phyloP scores from a whole-genome alignment of 2,797 vertebrate species.

The Aulostomus chinensis region DNA sequence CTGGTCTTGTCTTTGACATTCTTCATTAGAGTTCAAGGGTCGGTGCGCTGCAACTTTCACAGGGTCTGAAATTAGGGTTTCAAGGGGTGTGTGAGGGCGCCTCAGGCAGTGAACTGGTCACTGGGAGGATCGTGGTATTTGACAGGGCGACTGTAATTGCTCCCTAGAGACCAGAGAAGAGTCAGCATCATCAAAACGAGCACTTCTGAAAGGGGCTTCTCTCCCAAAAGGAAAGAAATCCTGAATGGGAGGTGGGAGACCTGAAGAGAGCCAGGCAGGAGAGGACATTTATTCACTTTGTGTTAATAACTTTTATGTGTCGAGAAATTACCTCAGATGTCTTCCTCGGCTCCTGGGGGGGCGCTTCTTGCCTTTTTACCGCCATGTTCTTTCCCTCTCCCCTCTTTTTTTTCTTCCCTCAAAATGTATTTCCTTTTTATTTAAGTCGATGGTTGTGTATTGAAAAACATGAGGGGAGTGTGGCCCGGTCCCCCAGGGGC shows the following conservation, averaged over 20 bases:
- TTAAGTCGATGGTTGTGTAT: slow-evolving; percentile 59
- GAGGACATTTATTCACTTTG: slow-evolving; percentile 63
- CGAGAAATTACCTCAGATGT: slow-evolving; percentile 61
- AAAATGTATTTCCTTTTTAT: slow-evolving; percentile 63
- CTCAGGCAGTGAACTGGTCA: slow-evolving; percentile 62
- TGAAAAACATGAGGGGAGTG: slow-evolving; percentile 67
- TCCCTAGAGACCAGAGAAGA: slow-evolving; percentile 70
- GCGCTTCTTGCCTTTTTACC: slow-evolving; percentile 35
- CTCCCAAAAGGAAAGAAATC: slow-evolving; percentile 40
- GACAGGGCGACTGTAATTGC: slow-evolving; percentile 77
- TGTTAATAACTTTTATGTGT: slow-evolving; percentile 65
- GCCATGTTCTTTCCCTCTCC: slow-evolving; percentile 29
- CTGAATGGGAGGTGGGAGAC: slow-evolving; percentile 29
- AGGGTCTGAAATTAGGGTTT: slow-evolving; percentile 56
- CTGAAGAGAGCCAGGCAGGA: slow-evolving; percentile 32
- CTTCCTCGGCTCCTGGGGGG: slow-evolving; percentile 44
- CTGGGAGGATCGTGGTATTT: slow-evolving; percentile 69
- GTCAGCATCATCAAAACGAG: slow-evolving; percentile 66
- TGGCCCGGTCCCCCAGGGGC: slow-evolving; percentile 49
- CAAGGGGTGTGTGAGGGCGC: slow-evolving; percentile 55
- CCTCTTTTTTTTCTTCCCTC: slow-evolving; percentile 23
- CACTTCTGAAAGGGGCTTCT: slow-evolving; percentile 56
- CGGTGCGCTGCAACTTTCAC: slow-evolving; percentile 55
- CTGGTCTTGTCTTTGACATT: slow-evolving; percentile 33
- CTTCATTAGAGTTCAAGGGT: slow-evolving; percentile 62